These are phyloP conservation scores for Rhopalosiphum nymphaeae DNA, from an alignment of 2,888 invertebrate genomes.

Conservation along the genomic window DNA sequence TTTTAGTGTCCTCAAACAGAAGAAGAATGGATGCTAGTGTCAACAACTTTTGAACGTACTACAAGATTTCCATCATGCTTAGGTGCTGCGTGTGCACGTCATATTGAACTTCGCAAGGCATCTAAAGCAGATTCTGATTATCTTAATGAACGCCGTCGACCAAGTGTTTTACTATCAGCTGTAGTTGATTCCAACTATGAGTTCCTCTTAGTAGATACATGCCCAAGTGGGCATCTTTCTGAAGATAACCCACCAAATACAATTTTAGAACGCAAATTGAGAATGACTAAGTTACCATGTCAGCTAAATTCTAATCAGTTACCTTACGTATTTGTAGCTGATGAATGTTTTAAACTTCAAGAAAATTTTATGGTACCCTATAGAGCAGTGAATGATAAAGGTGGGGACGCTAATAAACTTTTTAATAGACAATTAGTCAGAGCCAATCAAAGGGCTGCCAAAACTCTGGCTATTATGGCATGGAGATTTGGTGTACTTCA, in stretches of 20 bases:
- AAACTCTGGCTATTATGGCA: slow-evolving; percentile 57
- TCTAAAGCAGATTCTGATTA: slow-evolving; percentile 61
- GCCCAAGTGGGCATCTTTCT: slow-evolving; percentile 59
- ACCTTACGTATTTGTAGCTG: slow-evolving; percentile 54
- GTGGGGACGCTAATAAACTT: slow-evolving; percentile 47
- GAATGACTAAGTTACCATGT: slow-evolving; percentile 43
- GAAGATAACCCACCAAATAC: slow-evolving; percentile 54
- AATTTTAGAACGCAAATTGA: slow-evolving; percentile 56
- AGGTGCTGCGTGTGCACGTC: slow-evolving; percentile 59
- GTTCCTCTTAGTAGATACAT: slow-evolving; percentile 52
- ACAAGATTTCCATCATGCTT: slow-evolving; percentile 59
- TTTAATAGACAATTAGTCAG: slow-evolving; percentile 59
- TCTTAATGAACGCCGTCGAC: slow-evolving; percentile 58
- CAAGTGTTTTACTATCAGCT: slow-evolving; percentile 54
- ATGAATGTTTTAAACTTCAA: slow-evolving; percentile 56
- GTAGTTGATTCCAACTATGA: slow-evolving; percentile 59
- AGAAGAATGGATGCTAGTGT: slow-evolving; percentile 56
- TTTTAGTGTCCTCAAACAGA: slow-evolving; percentile 59
- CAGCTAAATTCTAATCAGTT: slow-evolving; percentile 38
- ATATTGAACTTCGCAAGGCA: slow-evolving; percentile 54
- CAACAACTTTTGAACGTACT: slow-evolving; percentile 59
- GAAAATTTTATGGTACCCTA: slow-evolving; percentile 61
- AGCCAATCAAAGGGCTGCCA: slow-evolving; percentile 58
- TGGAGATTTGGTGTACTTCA: slow-evolving; percentile 60
- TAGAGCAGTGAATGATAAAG: slow-evolving; percentile 48